Evolutionary conservation across 2,113 vertebrate species (phyloP).

Genomic region (Gambusia holbrooki): DNA sequence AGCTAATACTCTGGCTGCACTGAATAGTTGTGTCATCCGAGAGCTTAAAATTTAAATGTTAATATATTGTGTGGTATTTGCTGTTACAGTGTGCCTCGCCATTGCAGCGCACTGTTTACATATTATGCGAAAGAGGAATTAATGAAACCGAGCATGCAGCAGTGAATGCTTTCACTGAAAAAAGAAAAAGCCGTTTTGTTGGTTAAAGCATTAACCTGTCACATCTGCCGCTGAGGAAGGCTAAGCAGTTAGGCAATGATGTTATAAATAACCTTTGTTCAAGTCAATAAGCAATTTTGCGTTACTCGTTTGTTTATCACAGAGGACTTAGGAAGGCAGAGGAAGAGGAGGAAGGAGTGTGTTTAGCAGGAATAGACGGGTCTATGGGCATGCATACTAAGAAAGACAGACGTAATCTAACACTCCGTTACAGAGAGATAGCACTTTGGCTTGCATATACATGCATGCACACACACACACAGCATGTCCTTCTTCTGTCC

Average conservation of each 20-base stretch:
- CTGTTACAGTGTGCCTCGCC: not conserved
- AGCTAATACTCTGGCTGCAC: conserved; percentile 3
- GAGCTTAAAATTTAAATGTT: conserved; percentile 30
- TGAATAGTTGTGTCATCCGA: conserved; percentile 11
- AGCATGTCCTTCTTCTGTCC: conserved; percentile 60
- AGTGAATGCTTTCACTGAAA: conserved; percentile 31
- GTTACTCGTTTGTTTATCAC: conserved; percentile 64
- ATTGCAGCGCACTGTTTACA: conserved; percentile 19
- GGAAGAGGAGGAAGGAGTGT: conserved; percentile 4
- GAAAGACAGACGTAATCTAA: conserved; percentile 47
- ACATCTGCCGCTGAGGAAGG: conserved; percentile 29
- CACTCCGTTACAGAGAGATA: conserved; percentile 27
- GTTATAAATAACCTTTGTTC: conserved; percentile 68
- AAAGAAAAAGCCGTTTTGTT: conserved; percentile 13
- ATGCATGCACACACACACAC: conserved; percentile 20
- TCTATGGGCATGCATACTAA: conserved; percentile 35
- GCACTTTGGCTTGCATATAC: conserved; percentile 6
- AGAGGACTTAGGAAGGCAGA: conserved; percentile 36
- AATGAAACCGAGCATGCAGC: conserved; percentile 41
- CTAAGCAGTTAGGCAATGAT: conserved; percentile 60
- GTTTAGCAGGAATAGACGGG: conserved; percentile 25
- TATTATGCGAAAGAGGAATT: conserved; percentile 31
- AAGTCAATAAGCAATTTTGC: conserved; percentile 75
- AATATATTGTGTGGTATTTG: conserved; percentile 21
- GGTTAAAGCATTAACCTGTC: conserved; percentile 54